Percentiles rank a stretch among this genome's conserved stretches.
phyloP scores from a whole-genome alignment of 2,888 invertebrate species.

The Athrips mouffetella region DNA sequence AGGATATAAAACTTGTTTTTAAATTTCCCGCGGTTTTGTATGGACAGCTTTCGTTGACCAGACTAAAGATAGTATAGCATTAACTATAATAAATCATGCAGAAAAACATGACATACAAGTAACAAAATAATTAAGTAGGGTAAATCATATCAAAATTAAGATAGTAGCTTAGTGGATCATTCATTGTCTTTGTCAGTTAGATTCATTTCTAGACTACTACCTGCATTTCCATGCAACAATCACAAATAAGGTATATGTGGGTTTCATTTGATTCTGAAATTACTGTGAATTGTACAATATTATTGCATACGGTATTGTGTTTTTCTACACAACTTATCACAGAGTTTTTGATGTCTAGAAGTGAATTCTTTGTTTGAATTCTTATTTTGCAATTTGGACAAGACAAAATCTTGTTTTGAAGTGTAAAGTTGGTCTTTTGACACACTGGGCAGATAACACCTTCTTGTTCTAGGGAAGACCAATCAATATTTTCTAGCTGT shows the following conservation, averaged over 20 bases:
- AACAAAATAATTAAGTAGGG: too few relatives aligned
- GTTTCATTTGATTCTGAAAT: slow-evolving; percentile 48
- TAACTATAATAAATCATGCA: too few relatives aligned
- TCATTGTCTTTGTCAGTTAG: too few relatives aligned
- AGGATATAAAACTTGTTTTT: too few relatives aligned
- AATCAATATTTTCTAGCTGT: slow-evolving; percentile 55
- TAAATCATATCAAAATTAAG: too few relatives aligned
- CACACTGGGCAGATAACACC: slow-evolving; percentile 76
- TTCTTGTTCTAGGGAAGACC: slow-evolving; percentile 55
- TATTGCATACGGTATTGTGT: slow-evolving; percentile 46
- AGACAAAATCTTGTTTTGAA: slow-evolving; percentile 31
- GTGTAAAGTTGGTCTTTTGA: slow-evolving; percentile 54
- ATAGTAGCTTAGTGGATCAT: too few relatives aligned
- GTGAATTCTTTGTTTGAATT: slow-evolving; percentile 43
- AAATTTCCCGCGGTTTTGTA: too few relatives aligned
- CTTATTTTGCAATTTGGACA: slow-evolving; percentile 57
- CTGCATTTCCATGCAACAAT: slow-evolving; percentile 57
- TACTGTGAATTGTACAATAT: slow-evolving; percentile 48
- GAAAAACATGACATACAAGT: too few relatives aligned
- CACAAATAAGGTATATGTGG: slow-evolving; percentile 64
- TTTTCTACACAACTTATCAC: slow-evolving; percentile 46
- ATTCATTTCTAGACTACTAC: slow-evolving; percentile 32
- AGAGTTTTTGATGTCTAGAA: slow-evolving; percentile 45
- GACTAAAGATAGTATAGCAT: too few relatives aligned
- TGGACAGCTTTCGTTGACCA: too few relatives aligned